Conservation (phyloP, 2,113 vertebrate genomes). For the Coreoperca whiteheadi region DNA sequence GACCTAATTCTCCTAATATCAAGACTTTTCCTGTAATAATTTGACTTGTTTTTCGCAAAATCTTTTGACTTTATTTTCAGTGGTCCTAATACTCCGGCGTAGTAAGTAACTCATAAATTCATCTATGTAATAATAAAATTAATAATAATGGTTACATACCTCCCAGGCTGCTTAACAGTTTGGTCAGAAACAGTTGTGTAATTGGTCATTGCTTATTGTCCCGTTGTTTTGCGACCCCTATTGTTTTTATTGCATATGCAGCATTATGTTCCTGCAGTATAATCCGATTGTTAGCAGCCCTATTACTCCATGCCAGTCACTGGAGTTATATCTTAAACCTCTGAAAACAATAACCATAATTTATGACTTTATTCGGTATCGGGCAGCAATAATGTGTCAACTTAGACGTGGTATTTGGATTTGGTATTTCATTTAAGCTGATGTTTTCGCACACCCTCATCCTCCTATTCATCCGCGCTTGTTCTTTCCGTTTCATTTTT, state of each 20-base stretch:
- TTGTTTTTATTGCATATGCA: conserved; percentile 3
- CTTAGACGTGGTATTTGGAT: no score
- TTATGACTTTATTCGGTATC: background rate
- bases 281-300: background rate
- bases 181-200: background rate
- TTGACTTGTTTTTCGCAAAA: no score
- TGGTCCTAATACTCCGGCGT: background rate
- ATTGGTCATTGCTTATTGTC: background rate
- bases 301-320: background rate
- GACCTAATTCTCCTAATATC: no score
- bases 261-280: conserved; percentile 2
- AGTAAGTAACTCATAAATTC: background rate
- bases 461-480: background rate
- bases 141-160: background rate
- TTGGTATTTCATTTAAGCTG: background rate
- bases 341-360: background rate
- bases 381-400: background rate
- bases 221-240: background rate
- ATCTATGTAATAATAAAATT: background rate
- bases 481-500: conserved; percentile 2
- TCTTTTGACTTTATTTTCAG: background rate
- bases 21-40: no score
- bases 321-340: background rate
- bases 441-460: background rate
- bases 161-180: background rate